phyloP scores from a whole-genome alignment of 2,113 vertebrate genomes.

The Pelvicachromis taeniatus region DNA sequence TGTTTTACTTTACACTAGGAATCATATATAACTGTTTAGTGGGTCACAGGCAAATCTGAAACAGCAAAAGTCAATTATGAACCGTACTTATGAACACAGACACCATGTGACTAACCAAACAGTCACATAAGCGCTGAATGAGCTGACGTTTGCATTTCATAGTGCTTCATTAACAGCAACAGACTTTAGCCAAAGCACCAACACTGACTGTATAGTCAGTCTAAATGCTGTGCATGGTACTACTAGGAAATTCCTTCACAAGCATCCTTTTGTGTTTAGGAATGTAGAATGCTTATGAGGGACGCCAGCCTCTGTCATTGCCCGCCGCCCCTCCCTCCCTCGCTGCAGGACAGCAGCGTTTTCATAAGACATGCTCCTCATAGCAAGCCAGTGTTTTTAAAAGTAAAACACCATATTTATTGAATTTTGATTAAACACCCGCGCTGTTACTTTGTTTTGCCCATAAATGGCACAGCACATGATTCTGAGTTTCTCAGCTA shows the following conservation, averaged over 20 bases:
- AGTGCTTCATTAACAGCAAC: not conserved
- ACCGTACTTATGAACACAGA: not conserved
- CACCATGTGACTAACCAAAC: not conserved
- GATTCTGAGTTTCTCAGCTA: not conserved
- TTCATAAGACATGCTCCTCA: not conserved
- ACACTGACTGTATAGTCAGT: not conserved
- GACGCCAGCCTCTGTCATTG: not conserved
- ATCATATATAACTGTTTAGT: not conserved
- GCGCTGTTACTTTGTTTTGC: rapidly evolving
- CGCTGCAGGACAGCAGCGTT: slow-evolving; percentile 15
- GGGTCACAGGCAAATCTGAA: not conserved
- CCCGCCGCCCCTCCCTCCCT: not conserved
- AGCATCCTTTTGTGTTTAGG: slow-evolving; percentile 51
- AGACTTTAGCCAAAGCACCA: not conserved
- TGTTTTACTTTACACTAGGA: not conserved
- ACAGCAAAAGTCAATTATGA: not conserved
- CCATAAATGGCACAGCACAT: not conserved
- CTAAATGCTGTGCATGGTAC: slow-evolving; percentile 6
- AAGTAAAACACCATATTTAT: not conserved
- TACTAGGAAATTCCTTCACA: slow-evolving; percentile 45
- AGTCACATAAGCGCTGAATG: not conserved
- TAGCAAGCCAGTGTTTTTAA: not conserved
- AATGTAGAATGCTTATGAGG: slow-evolving; percentile 22
- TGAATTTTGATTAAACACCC: not conserved
- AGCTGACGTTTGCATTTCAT: not conserved